phyloP scores from a whole-genome alignment of 2,113 vertebrate genomes.

The Camelus dromedarius region DNA sequence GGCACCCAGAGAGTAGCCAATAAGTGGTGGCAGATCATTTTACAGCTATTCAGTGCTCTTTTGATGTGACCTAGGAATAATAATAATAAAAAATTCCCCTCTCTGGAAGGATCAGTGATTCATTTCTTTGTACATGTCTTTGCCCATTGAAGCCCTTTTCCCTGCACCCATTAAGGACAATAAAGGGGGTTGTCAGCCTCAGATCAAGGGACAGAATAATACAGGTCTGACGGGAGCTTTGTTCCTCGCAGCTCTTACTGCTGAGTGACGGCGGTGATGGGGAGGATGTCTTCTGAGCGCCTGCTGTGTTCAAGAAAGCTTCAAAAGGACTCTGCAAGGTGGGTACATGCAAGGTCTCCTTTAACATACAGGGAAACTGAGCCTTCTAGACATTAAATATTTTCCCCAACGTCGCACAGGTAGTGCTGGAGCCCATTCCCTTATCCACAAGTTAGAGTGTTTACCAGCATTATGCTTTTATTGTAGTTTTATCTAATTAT shows the following conservation, averaged over 20 bases:
- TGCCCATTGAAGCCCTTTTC: constrained; percentile 3
- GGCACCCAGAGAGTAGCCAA: not conserved
- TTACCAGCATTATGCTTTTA: not conserved
- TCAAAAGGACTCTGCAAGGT: not conserved
- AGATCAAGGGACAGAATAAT: constrained; percentile 50
- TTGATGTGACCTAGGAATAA: constrained; percentile 57
- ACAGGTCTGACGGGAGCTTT: not conserved
- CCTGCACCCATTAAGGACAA: not conserved
- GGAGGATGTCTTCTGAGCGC: not conserved
- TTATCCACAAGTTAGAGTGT: not conserved
- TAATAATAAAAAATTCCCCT: not conserved
- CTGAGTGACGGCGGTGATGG: not conserved
- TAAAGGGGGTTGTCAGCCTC: not conserved
- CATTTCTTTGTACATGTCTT: constrained; percentile 55
- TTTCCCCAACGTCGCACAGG: not conserved
- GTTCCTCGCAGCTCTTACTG: not conserved
- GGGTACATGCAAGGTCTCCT: not conserved
- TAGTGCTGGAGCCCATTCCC: not conserved
- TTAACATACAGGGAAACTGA: not conserved
- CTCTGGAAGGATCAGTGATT: constrained; percentile 44
- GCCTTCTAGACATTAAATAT: not conserved
- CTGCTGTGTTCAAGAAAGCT: not conserved
- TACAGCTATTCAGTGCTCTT: constrained; percentile 14
- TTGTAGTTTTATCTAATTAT: not conserved
- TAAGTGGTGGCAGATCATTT: not conserved